A percentile compares a stretch with the other conserved stretches of the same genome.
phyloP scores from a whole-genome alignment of 2,113 vertebrate species.

The Phalacrocorax brasilianus region DNA sequence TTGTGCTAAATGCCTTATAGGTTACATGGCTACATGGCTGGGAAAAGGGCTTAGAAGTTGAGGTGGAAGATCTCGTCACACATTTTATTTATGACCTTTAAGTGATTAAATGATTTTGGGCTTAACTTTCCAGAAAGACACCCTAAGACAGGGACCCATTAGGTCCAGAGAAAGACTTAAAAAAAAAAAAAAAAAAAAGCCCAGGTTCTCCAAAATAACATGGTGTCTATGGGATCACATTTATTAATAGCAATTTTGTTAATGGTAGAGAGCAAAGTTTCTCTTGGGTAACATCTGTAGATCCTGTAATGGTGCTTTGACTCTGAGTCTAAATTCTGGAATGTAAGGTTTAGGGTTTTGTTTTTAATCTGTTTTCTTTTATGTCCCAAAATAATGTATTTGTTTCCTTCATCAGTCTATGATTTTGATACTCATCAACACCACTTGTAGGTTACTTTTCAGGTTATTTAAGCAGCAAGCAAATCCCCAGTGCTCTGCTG shows the following conservation, averaged over 20 bases:
- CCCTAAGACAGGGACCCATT: rapidly evolving
- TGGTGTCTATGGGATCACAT: neutral
- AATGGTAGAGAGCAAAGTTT: neutral
- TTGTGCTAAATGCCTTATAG: neutral
- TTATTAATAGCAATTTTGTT: neutral
- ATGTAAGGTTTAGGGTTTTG: neutral
- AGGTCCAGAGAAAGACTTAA: neutral
- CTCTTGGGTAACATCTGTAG: neutral
- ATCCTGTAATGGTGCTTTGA: neutral
- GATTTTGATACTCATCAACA: neutral
- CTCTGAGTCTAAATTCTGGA: neutral
- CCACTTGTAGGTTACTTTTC: neutral
- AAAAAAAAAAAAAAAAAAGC: neutral
- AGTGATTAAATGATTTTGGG: neutral
- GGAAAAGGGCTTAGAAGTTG: neutral
- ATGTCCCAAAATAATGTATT: neutral
- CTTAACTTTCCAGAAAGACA: neutral
- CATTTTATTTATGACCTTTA: neutral
- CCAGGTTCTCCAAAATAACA: neutral
- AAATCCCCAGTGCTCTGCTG: neutral
- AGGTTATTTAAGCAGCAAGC: neutral
- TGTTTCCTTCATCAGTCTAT: neutral
- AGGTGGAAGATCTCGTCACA: neutral
- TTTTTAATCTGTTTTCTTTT: neutral
- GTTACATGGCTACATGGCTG: neutral